phyloP scores from a whole-genome alignment of 2,888 invertebrate genomes.

The Leptothorax acervorum region DNA sequence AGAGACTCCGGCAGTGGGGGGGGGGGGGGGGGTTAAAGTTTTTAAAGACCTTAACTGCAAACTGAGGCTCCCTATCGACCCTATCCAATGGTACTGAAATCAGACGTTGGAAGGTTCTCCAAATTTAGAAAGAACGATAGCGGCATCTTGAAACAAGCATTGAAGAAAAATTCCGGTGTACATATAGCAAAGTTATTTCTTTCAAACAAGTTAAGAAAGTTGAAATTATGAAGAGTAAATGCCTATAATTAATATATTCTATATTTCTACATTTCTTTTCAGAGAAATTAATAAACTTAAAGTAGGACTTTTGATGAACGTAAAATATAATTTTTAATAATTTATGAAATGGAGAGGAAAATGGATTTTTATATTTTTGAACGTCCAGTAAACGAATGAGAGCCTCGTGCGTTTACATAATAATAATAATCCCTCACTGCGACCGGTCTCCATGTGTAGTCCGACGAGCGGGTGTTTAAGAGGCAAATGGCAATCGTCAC shows the following conservation, averaged over 20 bases:
- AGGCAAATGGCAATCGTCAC: conserved; percentile 46
- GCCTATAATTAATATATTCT: too few relatives aligned
- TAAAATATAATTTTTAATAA: not conserved
- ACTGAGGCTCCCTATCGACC: not conserved
- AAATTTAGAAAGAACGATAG: not conserved
- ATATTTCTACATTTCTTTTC: not conserved
- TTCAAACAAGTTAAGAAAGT: not conserved
- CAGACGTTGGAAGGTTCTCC: not conserved
- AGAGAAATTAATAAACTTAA: not conserved
- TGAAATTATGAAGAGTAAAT: not conserved
- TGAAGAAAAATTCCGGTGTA: not conserved
- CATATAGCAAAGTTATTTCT: not conserved
- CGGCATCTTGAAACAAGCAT: not conserved
- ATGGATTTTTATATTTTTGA: not conserved
- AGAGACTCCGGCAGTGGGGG: not conserved
- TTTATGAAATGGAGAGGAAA: not conserved
- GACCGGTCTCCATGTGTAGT: not conserved
- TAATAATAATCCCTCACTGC: not conserved
- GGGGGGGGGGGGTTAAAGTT: not conserved
- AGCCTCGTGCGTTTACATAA: not conserved
- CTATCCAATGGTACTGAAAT: not conserved
- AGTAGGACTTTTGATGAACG: not conserved
- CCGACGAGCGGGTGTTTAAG: conserved; percentile 8
- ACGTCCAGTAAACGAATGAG: not conserved
- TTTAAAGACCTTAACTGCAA: not conserved